Percentiles rank a stretch among this genome's conserved stretches.
These are phyloP conservation scores for Peromyscus leucopus DNA, from an alignment of 2,113 vertebrate species.

Conservation along the genomic window DNA sequence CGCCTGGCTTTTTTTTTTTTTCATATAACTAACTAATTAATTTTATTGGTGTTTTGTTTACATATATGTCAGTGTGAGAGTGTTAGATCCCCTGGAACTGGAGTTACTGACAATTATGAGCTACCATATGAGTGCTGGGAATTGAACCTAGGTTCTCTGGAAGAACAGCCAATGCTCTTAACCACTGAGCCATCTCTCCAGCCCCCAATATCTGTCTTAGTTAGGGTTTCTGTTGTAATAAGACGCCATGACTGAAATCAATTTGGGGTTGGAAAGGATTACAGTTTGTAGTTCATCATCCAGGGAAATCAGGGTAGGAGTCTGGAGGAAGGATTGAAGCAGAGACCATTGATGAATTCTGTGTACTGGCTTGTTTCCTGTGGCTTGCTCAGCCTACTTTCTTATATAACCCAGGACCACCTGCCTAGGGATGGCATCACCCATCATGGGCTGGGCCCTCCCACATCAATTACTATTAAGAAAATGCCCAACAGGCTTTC, in stretches of 20 bases:
- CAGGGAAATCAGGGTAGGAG: too few species aligned
- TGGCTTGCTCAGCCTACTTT: not conserved
- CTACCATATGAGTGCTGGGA: too few species aligned
- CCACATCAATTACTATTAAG: not conserved
- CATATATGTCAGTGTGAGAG: too few species aligned
- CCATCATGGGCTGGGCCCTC: not conserved
- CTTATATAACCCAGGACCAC: not conserved
- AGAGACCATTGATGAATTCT: not conserved
- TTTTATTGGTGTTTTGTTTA: too few species aligned
- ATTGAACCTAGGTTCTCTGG: too few species aligned
- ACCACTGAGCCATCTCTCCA: too few species aligned
- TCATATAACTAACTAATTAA: too few species aligned
- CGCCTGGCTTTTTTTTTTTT: too few species aligned
- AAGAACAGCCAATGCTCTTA: too few species aligned
- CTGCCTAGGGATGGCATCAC: not conserved
- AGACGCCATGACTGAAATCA: not conserved
- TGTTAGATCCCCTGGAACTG: too few species aligned
- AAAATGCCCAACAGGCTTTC: not conserved
- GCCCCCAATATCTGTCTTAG: not conserved
- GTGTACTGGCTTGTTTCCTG: not conserved
- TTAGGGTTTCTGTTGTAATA: not conserved
- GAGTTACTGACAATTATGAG: too few species aligned
- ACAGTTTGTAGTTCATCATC: not conserved
- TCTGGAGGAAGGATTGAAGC: not conserved
- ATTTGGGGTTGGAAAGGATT: not conserved